Evolutionary conservation across 2,797 vertebrate genomes (phyloP), one percentile per base, ranked within the genome.

Genomic region (Emydoidea blandingii): DNA sequence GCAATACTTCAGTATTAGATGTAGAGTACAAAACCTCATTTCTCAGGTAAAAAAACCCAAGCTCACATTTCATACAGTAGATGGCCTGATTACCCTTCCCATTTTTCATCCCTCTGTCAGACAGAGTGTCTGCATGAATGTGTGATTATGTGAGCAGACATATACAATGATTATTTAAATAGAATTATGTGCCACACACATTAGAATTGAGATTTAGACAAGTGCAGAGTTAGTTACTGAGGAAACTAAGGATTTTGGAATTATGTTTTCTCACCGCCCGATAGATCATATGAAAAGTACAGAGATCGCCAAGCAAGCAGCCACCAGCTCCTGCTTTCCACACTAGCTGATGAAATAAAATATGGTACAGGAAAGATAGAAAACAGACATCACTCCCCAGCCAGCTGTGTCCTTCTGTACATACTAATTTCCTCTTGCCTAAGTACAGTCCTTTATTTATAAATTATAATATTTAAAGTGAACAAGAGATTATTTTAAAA

Each of bases 51-150:
- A 65, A 65, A 65, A 27, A 6, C 1, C 25, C 23, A 62, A 92
- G 83, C 4, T 79, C 5, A 27, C 12, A 21, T 12, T 31, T 88
- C 4, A 81, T 1, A 85, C 5, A 27, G 12, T 87, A 83, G 31
- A 19, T 53, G 7, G 19, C 16, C 29, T 79, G 2, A 93, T 21
- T 0, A 0, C 59, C 50, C 62, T 78, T 76, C 52, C 41, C 3
- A 15, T 49, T 62, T 72, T 41, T 37, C 11, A 72, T 23, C n/a
- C 82, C n/a, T 5, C 2, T 54, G 29, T 2, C 5, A 80, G 52
- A 65, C 31, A 68, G 23, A 34, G 82, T 0, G 3, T 2, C 29
- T 12, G 62, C 0, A 0, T 4, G 12, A 68, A 0, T 54, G 47
- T 49, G 94, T 16, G 47, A 78, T 78, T 78, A 47, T 78, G 74